Evolutionary conservation across 2,888 invertebrate genomes (phyloP).

Genomic region (Ochropleura leucogaster): DNA sequence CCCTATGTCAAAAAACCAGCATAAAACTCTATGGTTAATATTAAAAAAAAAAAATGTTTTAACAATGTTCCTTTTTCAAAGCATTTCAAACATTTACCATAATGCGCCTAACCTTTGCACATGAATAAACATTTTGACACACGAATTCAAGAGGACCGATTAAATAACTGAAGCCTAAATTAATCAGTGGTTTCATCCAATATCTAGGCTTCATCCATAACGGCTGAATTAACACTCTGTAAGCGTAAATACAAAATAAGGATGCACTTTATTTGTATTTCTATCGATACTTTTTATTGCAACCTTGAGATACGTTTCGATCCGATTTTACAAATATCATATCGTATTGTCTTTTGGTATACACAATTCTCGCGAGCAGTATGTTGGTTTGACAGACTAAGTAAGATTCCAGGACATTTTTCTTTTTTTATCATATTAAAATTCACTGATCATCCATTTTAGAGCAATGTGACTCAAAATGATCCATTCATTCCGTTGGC

Average conservation of each 20-base stretch:
- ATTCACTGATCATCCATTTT: not conserved
- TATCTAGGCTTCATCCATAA: conserved; percentile 23
- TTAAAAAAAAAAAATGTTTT: too few species aligned
- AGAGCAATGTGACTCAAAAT: not conserved
- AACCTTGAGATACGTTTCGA: not conserved
- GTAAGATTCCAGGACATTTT: not conserved
- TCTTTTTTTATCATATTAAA: not conserved
- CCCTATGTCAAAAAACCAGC: too few species aligned
- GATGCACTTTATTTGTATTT: not conserved
- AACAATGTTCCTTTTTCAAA: too few species aligned
- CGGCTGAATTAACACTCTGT: conserved; percentile 32
- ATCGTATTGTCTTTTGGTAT: not conserved
- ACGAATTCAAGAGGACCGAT: conserved; percentile 41
- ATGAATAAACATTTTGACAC: conserved; percentile 42
- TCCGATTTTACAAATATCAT: not conserved
- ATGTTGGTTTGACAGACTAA: not conserved
- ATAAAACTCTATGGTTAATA: too few species aligned
- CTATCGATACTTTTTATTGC: not conserved
- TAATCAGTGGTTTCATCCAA: conserved; percentile 26
- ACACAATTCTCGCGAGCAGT: too few species aligned
- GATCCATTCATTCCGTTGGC: not conserved
- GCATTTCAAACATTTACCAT: not conserved
- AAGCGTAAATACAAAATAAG: not conserved
- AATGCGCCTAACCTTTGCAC: not conserved
- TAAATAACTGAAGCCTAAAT: conserved; percentile 18